Evolutionary conservation across 2,113 vertebrate genomes (phyloP), one percentile per base, ranked within the genome.

Genomic region (Columba livia): DNA sequence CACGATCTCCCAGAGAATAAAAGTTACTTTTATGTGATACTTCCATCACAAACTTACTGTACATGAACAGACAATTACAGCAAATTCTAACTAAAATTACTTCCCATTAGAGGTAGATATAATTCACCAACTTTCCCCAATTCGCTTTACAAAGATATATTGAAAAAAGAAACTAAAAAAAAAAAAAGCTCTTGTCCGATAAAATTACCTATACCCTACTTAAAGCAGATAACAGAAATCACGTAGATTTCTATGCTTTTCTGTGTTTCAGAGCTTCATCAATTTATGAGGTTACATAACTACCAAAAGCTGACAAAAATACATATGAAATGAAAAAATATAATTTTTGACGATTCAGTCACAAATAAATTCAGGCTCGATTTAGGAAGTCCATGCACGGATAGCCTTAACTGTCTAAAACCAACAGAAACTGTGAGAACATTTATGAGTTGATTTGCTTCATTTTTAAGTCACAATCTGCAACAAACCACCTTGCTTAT

Each of bases 21-120:
- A 60, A 28, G 32, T 93, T 88, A 79, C 91, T 96, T 98, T 98
- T 97, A 98, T 38, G 38, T 96, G 94, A 91, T 78, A 23, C 87
- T 94, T 40, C 82, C 92, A 86, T 93, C 97, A 98, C 98, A 98
- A 88, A 95, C 95, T 96, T 94, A 94, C 97, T 98, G 91, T 96
- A 97, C 97, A 95, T 97, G 97, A 97, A 97, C 86, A 95, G 93
- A 97, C 90, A 97, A 97, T 98, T 98, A 98, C 86, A 97, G 87
- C 88, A 98, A 97, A 98, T 98, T 98, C 98, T 96, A 98, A 94
- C 89, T 93, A 92, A 98, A 98, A 98, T 97, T 98, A 97, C 96
- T 98, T 98, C 98, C 98, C 97, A 96, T 94, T 97, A 97, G 95
- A 97, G 97, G 96, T 96, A 95, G 97, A 96, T 96, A 96, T 97